phyloP scores from a whole-genome alignment of 2,888 invertebrate genomes.

The Leptogaster cylindrica region DNA sequence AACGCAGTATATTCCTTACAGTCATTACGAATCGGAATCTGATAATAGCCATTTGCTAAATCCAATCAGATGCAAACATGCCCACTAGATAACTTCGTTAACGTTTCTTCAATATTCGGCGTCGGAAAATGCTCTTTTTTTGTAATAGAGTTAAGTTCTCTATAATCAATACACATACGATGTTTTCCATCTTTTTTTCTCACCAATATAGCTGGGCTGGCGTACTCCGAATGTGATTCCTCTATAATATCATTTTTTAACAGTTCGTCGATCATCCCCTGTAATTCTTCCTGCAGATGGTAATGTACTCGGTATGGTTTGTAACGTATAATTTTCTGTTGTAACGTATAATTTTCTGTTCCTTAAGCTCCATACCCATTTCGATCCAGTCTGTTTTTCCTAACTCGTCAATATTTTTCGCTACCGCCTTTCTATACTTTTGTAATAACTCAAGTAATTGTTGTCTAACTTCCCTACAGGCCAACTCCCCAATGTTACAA shows the following conservation, averaged over 20 bases:
- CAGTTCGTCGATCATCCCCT: background rate
- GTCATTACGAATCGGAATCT: background rate
- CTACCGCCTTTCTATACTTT: background rate
- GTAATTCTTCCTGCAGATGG: background rate
- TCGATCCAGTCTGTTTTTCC: background rate
- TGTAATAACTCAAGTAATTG: background rate
- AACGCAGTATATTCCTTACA: constrained; percentile 7
- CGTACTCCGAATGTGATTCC: background rate
- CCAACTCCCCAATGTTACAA: background rate
- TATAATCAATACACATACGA: constrained; percentile 26
- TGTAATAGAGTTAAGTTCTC: background rate
- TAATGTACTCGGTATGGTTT: background rate
- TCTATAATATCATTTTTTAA: constrained; percentile 3
- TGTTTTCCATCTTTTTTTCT: background rate
- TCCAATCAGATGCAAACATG: background rate
- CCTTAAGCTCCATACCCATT: background rate
- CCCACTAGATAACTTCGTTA: background rate
- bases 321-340: background rate
- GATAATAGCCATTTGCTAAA: constrained; percentile 5
- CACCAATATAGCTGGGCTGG: constrained; percentile 3
- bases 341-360: background rate
- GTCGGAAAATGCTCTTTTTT: constrained; percentile 1
- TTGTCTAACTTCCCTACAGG: background rate
- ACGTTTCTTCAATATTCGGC: constrained; percentile 9
- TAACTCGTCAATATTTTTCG: background rate